phyloP scores from a whole-genome alignment of 1,140 invertebrate species.

The Achatina immaculata region DNA sequence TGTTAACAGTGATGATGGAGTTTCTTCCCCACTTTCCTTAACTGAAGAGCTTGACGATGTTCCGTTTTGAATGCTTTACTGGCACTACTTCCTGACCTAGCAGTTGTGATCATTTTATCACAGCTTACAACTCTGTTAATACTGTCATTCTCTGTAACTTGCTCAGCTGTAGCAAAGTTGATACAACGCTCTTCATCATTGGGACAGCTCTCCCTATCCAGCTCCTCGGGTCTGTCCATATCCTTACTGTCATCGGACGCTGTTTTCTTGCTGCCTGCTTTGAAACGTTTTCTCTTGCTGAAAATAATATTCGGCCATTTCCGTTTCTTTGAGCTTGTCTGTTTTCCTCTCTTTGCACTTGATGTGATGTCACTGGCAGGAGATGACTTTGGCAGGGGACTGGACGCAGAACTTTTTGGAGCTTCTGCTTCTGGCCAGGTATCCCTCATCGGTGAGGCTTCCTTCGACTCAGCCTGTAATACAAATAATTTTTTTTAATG shows the following conservation, averaged over 20 bases:
- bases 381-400: neutral
- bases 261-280: neutral
- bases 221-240: neutral
- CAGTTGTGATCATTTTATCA: neutral
- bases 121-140: neutral
- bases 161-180: neutral
- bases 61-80: neutral
- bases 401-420: neutral
- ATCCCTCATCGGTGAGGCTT: constrained; percentile 17
- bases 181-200: neutral
- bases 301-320: neutral
- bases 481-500: too few relatives aligned
- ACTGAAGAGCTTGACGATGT: neutral
- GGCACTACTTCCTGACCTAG: neutral
- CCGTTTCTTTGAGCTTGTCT: constrained; percentile 19
- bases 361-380: neutral
- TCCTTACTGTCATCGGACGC: too few relatives aligned
- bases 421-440: constrained; percentile 3
- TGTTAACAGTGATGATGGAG: neutral
- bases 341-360: neutral
- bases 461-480: constrained; percentile 31
- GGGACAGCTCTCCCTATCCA: neutral
- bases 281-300: constrained; percentile 21
- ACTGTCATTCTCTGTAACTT: neutral
- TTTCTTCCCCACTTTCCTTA: neutral